Conservation (phyloP, 35 echinoderm and acorn worm species). For the Apostichopus japonicus region DNA sequence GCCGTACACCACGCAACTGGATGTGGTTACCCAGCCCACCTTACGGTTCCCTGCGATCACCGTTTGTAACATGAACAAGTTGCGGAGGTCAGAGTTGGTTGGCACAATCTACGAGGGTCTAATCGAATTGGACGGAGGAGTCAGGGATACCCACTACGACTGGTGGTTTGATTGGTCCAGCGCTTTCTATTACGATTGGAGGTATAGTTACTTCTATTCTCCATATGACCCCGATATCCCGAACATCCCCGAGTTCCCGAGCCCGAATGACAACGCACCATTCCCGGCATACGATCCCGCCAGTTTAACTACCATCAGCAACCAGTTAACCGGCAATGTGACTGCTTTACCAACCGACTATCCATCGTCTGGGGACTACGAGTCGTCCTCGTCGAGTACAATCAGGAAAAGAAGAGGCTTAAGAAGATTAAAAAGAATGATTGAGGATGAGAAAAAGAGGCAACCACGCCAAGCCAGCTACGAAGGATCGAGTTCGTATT, state of each 20-base stretch:
- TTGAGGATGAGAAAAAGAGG: background rate
- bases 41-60: constrained; percentile 82
- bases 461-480: background rate
- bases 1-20: constrained; percentile 68
- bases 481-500: background rate
- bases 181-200: constrained; percentile 25
- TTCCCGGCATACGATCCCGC: background rate
- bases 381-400: background rate
- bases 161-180: constrained; percentile 47
- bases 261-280: background rate
- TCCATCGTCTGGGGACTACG: background rate
- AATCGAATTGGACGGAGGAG: constrained; percentile 73
- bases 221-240: background rate
- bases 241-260: background rate
- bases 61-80: constrained; percentile 89
- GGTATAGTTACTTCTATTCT: background rate
- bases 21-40: constrained; percentile 64
- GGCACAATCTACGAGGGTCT: constrained; percentile 78
- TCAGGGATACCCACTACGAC: background rate
- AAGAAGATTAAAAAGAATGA: background rate
- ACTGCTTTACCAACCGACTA: background rate
- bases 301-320: background rate
- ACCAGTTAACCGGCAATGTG: background rate
- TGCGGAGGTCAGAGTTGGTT: constrained; percentile 65
- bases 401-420: background rate